A percentile compares a stretch with the other conserved stretches of the same genome.
These are phyloP conservation scores for Odocoileus hemionus DNA, from an alignment of 2,113 vertebrate genomes.

Conservation along the genomic window DNA sequence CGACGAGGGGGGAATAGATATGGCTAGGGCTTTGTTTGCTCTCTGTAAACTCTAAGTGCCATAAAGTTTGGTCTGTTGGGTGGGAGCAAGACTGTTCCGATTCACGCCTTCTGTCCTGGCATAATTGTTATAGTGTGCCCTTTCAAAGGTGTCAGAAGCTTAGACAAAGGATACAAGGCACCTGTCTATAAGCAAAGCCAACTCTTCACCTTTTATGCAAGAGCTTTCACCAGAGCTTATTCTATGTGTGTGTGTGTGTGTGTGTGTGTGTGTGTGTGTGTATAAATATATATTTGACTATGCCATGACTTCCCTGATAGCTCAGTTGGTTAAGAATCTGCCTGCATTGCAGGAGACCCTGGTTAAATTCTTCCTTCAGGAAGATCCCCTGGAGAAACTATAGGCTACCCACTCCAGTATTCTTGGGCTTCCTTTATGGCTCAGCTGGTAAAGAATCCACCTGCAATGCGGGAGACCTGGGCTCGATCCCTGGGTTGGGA, in stretches of 20 bases:
- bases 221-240: not conserved
- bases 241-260: not conserved
- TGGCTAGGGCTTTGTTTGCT: not conserved
- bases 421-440: not conserved
- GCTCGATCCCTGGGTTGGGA: not conserved
- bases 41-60: not conserved
- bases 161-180: not conserved
- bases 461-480: not conserved
- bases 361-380: not conserved
- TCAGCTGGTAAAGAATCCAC: not conserved
- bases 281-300: not conserved
- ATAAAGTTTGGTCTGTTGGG: not conserved
- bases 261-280: no score
- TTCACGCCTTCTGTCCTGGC: not conserved
- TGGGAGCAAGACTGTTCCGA: not conserved
- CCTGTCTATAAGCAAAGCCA: not conserved
- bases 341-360: not conserved
- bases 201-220: not conserved
- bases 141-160: not conserved
- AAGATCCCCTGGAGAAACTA: not conserved
- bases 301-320: not conserved
- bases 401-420: not conserved
- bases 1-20: fast-evolving
- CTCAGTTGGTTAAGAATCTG: not conserved
- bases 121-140: not conserved